phyloP scores from a whole-genome alignment of 37 sponge, comb jelly and placozoan genomes.

The Hexactinellida sp. region DNA sequence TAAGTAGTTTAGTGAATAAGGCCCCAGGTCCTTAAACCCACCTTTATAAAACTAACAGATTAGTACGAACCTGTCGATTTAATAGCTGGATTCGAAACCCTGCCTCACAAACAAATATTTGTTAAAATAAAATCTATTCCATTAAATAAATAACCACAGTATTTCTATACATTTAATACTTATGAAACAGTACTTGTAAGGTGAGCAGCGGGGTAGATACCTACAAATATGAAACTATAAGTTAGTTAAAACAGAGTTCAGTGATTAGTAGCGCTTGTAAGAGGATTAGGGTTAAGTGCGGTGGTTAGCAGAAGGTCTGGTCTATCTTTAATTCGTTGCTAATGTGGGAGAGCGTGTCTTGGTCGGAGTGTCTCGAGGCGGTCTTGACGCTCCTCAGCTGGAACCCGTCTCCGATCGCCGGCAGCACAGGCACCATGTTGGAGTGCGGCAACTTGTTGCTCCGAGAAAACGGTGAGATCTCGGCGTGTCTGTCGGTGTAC shows the following conservation, averaged over 20 bases:
- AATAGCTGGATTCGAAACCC: no score
- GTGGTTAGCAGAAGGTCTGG: neutral
- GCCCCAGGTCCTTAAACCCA: no score
- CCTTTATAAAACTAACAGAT: no score
- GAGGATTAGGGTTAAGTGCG: neutral
- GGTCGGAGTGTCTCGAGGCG: neutral
- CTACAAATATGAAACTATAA: constrained; percentile 5
- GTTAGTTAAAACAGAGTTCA: neutral
- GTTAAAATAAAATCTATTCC: no score
- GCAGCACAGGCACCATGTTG: constrained; percentile 5
- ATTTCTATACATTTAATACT: neutral
- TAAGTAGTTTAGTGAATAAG: no score
- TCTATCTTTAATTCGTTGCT: neutral
- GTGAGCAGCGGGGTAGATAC: neutral
- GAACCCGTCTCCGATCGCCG: neutral
- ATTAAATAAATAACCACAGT: no score
- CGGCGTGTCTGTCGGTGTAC: neutral
- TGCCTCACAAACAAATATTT: no score
- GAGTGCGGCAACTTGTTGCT: neutral
- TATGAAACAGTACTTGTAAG: neutral
- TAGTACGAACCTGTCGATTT: no score
- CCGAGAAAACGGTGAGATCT: neutral
- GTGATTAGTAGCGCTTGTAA: neutral
- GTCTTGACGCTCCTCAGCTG: neutral
- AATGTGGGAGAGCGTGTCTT: neutral